These are phyloP conservation scores for Drosophila burlai DNA, from an alignment of 1,140 invertebrate species.

Conservation along the genomic window DNA sequence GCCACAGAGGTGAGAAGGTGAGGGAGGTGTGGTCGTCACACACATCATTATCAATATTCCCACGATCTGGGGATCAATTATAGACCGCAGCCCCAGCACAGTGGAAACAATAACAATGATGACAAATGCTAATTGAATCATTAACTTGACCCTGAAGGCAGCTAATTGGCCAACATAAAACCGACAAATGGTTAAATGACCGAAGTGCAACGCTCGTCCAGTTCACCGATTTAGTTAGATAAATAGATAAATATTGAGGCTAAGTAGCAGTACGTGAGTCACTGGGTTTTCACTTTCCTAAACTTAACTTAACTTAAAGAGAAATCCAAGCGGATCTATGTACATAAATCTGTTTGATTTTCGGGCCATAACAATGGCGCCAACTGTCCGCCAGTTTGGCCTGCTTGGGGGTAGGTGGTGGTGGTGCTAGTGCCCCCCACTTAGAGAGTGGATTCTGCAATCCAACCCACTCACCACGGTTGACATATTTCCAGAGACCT, in stretches of 20 bases:
- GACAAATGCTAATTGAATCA: constrained; percentile 83
- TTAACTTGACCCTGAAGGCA: constrained; percentile 71
- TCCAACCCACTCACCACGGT: background rate
- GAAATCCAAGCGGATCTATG: constrained; percentile 50
- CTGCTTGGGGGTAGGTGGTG: background rate
- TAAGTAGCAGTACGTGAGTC: constrained; percentile 35
- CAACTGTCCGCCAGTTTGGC: constrained; percentile 19
- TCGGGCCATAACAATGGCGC: constrained; percentile 24
- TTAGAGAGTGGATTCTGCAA: constrained; percentile 22
- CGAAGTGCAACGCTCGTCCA: constrained; percentile 7
- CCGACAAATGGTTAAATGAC: constrained; percentile 23
- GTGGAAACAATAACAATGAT: constrained; percentile 47
- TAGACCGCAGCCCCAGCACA: constrained; percentile 7
- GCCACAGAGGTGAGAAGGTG: too few species aligned
- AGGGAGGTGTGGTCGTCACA: constrained; percentile 11
- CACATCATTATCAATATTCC: constrained; percentile 73
- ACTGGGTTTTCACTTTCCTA: constrained; percentile 66
- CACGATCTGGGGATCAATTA: constrained; percentile 77
- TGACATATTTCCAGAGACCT: constrained; percentile 23
- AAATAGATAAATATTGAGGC: constrained; percentile 54
- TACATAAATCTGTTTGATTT: constrained; percentile 18
- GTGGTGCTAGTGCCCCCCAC: constrained; percentile 10
- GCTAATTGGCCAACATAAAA: constrained; percentile 78
- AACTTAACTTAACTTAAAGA: constrained; percentile 10
- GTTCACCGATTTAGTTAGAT: constrained; percentile 47